Evolutionary conservation across 2,797 vertebrate genomes (phyloP), one percentile per base, ranked within the genome.

Genomic region (Clarias fuscus): DNA sequence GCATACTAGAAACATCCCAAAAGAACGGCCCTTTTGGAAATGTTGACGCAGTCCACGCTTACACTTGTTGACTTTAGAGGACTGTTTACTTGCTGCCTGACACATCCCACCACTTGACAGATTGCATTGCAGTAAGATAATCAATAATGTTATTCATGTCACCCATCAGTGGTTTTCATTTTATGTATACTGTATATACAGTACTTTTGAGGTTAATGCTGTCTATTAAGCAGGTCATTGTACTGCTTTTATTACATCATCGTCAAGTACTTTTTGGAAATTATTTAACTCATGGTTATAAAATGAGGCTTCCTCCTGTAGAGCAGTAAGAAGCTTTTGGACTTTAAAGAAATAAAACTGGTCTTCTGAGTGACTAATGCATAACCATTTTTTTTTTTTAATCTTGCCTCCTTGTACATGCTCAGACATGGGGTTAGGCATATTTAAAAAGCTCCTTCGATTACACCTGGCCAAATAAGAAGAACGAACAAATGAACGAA

Each of bases 361-460:
- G 37, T 61, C n/a, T 78, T 61, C 53, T 37, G 61, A 27, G 33
- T 75, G 27, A 48, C 40, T 82, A 65, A 20, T 77, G 27, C 61
- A 48, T 77, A n/a, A 43, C 30, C 11, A 75, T 22, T 48, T n/a
- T 59, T 68, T 72, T 82, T 20, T 33, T 33, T 33, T 33, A 43
- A 43, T 68, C 61, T 10, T 40, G 13, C 37, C 72, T 71, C 18
- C 84, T 79, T 30, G 56, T 78, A 84, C 67, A 68, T 87, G 73
- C 61, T 85, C 73, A 83, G 65, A 80, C 83, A 85, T 43, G 11
- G 20, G 14, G 59, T 24, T 48, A 71, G 10, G 48, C n/a, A 10
- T 7, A 67, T 73, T 6, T 75, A 81, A 80, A 76, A 81, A 72
- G 37, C 61, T 85, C 53, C 48, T 20, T 48, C 20, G 5, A 64